A percentile compares a stretch with the other conserved stretches of the same genome.
phyloP scores from a whole-genome alignment of 2,888 invertebrate genomes.

The Carterocephalus palaemon region DNA sequence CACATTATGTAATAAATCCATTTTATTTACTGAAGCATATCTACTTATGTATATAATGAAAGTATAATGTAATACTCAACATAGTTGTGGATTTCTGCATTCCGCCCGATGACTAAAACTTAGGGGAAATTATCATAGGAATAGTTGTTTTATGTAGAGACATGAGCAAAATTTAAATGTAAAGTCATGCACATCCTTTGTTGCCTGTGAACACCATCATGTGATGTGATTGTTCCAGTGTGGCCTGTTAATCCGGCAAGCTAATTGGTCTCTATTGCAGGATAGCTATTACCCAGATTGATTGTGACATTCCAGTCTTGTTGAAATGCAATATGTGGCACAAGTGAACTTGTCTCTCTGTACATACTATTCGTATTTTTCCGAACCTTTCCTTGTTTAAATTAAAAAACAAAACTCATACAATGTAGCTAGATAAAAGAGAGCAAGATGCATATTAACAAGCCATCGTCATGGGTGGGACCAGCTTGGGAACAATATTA shows the following conservation, averaged over 20 bases:
- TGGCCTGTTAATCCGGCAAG: slow-evolving; percentile 18
- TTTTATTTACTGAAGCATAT: slow-evolving; percentile 67
- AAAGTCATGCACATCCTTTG: background rate
- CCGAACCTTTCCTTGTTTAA: slow-evolving; percentile 17
- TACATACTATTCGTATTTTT: slow-evolving; percentile 1
- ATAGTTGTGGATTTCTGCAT: slow-evolving; percentile 80
- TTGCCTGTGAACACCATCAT: slow-evolving; percentile 4
- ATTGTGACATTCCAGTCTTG: slow-evolving; percentile 78
- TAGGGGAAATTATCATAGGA: slow-evolving; percentile 63
- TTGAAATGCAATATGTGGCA: slow-evolving; percentile 64
- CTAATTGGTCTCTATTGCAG: slow-evolving; percentile 42
- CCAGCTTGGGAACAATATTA: slow-evolving; percentile 78
- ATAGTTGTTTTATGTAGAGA: slow-evolving; percentile 57
- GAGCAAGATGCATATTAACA: slow-evolving; percentile 59
- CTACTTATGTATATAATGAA: slow-evolving; percentile 77
- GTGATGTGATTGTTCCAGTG: slow-evolving; percentile 22
- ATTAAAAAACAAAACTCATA: slow-evolving; percentile 22
- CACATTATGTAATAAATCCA: slow-evolving; percentile 55
- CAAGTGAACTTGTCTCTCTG: slow-evolving; percentile 45
- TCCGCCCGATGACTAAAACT: slow-evolving; percentile 79
- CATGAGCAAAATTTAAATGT: slow-evolving; percentile 30
- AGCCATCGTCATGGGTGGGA: slow-evolving; percentile 79
- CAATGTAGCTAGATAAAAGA: slow-evolving; percentile 28
- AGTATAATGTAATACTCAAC: slow-evolving; percentile 70
- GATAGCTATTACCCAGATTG: slow-evolving; percentile 67